Conservation (phyloP, 2,113 vertebrate species). For the Sula dactylatra region DNA sequence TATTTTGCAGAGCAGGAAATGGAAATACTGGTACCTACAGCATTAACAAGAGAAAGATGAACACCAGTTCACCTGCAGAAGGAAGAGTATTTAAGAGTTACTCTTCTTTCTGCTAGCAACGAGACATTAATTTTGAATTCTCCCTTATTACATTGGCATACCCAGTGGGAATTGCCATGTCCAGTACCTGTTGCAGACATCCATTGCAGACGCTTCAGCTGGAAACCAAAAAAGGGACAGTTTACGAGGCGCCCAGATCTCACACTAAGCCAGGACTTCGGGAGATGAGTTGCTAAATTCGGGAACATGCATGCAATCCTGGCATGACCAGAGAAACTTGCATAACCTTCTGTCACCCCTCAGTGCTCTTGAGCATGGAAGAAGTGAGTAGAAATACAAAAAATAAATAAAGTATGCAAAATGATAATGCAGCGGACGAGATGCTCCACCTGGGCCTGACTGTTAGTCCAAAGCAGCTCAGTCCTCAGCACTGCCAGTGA, state of each 20-base stretch:
- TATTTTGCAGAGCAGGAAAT: neutral
- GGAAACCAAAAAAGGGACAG: neutral
- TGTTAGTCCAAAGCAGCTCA: neutral
- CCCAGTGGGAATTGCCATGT: neutral
- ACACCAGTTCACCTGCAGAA: neutral
- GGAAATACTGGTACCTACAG: neutral
- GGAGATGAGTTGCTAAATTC: neutral
- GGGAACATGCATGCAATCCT: neutral
- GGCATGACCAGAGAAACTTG: neutral
- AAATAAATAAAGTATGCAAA: neutral
- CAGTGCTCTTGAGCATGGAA: neutral
- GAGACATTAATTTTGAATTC: neutral
- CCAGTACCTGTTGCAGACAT: neutral
- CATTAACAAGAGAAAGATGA: neutral
- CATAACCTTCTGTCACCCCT: neutral
- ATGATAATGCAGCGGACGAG: neutral
- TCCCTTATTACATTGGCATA: neutral
- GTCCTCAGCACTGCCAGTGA: neutral
- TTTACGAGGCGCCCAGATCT: neutral
- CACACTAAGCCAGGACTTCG: neutral
- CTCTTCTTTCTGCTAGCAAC: neutral
- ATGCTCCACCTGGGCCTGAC: neutral
- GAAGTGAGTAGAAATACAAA: neutral
- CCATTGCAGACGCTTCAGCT: neutral
- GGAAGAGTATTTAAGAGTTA: neutral